Evolutionary conservation across 2,797 vertebrate species (phyloP).

Genomic region (Denticeps clupeoides): DNA sequence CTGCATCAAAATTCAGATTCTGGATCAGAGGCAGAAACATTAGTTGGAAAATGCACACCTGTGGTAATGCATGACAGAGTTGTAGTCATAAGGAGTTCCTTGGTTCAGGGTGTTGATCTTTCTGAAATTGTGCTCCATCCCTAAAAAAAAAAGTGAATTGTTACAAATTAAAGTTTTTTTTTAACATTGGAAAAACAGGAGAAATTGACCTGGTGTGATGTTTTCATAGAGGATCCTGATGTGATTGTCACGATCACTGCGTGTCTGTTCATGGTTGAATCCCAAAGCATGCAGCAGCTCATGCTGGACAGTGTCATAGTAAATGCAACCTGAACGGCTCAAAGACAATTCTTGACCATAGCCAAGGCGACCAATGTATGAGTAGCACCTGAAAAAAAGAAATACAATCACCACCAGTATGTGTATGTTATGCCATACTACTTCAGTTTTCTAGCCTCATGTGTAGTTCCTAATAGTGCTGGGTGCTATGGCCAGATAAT

Average conservation of each 20-base stretch:
- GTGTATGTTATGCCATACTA: too few relatives aligned
- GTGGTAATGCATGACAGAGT: conserved; percentile 48
- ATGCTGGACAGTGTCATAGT: conserved; percentile 23
- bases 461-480: too few relatives aligned
- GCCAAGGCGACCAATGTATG: conserved; percentile 16
- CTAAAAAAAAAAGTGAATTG: not conserved
- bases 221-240: too few relatives aligned
- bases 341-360: conserved; percentile 17
- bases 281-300: conserved; percentile 39
- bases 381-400: conserved; percentile 13
- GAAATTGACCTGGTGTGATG: not conserved
- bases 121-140: conserved; percentile 40
- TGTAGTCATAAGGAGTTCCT: conserved; percentile 46
- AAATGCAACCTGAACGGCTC: conserved; percentile 1
- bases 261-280: conserved; percentile 37
- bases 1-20: not conserved
- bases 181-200: not conserved
- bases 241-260: conserved; percentile 24
- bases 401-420: not conserved
- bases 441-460: too few relatives aligned
- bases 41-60: not conserved
- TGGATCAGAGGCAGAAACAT: not conserved
- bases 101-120: conserved; percentile 45
- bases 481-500: too few relatives aligned
- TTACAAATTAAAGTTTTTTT: not conserved